Percentiles rank a stretch among this genome's conserved stretches.
Evolutionary conservation across 2,888 invertebrate species (phyloP).

Genomic region (Cataglyphis livida): DNA sequence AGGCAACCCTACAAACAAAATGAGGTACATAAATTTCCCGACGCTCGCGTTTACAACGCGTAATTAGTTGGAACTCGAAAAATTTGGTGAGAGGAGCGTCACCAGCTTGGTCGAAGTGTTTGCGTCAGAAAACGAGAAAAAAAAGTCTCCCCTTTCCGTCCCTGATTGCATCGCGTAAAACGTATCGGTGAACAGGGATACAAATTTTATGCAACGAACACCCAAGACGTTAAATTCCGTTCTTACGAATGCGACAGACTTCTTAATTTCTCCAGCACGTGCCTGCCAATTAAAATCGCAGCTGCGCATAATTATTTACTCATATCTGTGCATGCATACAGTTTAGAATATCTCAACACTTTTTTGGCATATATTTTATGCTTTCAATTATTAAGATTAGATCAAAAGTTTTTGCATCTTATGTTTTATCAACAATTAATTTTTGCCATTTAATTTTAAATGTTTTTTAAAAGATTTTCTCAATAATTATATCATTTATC

Average conservation of each 20-base stretch:
- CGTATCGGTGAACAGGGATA: conserved; percentile 32
- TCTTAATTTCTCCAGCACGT: conserved; percentile 45
- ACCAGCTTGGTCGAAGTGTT: conserved; percentile 28
- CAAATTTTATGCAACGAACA: conserved; percentile 56
- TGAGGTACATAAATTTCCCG: conserved; percentile 78
- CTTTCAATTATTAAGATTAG: background rate
- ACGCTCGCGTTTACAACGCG: conserved; percentile 73
- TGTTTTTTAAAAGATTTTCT: background rate
- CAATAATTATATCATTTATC: background rate
- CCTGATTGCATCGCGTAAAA: conserved; percentile 18
- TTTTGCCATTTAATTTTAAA: background rate
- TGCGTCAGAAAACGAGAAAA: conserved; percentile 25
- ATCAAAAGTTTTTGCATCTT: background rate
- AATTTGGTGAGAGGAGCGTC: conserved; percentile 69
- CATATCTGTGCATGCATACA: conserved; percentile 8
- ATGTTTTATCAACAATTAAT: background rate
- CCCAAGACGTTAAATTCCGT: conserved; percentile 51
- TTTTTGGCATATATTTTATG: background rate
- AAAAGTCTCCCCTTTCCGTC: conserved; percentile 24
- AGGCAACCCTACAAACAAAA: conserved; percentile 64
- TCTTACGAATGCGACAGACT: conserved; percentile 19
- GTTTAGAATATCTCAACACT: background rate
- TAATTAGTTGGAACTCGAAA: conserved; percentile 80
- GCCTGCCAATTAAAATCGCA: conserved; percentile 46
- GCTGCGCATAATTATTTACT: conserved; percentile 42